Base-by-base conservation (phyloP, 2,797 vertebrate species). In the Balearica regulorum region DNA sequence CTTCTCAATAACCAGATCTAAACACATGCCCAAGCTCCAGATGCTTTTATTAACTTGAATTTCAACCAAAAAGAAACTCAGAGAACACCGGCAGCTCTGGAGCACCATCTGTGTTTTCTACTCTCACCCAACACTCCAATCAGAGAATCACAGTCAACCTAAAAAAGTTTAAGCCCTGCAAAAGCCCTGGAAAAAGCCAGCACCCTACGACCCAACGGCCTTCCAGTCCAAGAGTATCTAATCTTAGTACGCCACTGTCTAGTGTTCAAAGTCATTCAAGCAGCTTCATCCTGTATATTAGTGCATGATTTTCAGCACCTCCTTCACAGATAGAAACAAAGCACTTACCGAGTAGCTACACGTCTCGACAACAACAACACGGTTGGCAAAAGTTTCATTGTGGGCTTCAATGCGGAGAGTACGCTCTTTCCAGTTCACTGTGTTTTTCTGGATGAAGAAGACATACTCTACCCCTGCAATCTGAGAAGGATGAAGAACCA, bases 381-480 rank as follows among this genome's bases (percentile, higher is more conserved):
- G 97, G 96, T 85, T 98, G 83, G 98, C 97, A 35, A 99, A 98
- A 46, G 98, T 99, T 94, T 99, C 98, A 0, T 99, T 99, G 89
- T 96, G 98, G 7, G 98, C 98, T 15, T 99, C 98, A 3, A 99
- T 99, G 62, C 94, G 83, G 3, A 99, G 98, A 0, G 98, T 98
- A 28, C 98, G 96, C 66, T 99, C 98, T 39, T 93, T 98, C 98
- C 98, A 98, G 96, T 98, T 98, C 86, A 99, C 86, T 0, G 97
- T 97, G 87, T 99, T 98, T 54, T 95, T 98, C 98, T 99, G 98
- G 89, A 98, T 97, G 91, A 99, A 99, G 91, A 98, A 98, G 24
- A 98, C 98, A 24, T 98, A 97, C 68, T 99, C 98, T 3, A 98
- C 98, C 2, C 98, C 98, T 1, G 98, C 98, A 24, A 98, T 98